Conservation (phyloP, 2,888 invertebrate genomes). For the Dynastes grantii region DNA sequence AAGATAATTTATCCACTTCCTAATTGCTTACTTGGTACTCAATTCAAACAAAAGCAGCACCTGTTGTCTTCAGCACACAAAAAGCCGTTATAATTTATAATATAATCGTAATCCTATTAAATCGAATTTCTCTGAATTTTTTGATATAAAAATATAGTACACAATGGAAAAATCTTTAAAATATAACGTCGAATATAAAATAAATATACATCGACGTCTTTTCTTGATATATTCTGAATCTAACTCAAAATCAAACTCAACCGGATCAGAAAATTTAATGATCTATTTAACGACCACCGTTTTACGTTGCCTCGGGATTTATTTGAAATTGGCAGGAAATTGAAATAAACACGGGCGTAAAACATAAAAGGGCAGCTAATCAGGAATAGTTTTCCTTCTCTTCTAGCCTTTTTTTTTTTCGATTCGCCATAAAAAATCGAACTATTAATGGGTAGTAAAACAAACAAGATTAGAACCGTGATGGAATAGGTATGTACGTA, state of each 20-base stretch:
- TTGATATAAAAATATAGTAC: neutral
- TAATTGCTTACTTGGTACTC: no score
- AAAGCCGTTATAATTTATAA: neutral
- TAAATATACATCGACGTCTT: neutral
- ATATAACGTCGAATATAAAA: neutral
- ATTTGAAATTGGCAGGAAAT: constrained; percentile 14
- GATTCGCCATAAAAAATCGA: constrained; percentile 37
- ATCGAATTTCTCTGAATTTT: neutral
- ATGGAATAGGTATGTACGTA: neutral
- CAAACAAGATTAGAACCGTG: neutral
- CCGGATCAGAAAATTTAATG: constrained; percentile 9
- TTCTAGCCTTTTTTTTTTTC: neutral
- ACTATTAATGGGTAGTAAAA: constrained; percentile 33
- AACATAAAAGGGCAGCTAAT: neutral
- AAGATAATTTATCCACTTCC: no score
- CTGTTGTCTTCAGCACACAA: neutral
- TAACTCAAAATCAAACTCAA: neutral
- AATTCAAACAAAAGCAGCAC: no score
- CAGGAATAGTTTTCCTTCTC: neutral
- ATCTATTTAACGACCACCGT: neutral
- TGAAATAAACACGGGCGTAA: constrained; percentile 9
- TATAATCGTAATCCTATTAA: neutral
- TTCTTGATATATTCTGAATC: neutral
- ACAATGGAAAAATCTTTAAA: neutral
- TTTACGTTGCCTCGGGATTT: neutral